A percentile compares a stretch with the other conserved stretches of the same genome.
phyloP scores from a whole-genome alignment of 2,888 invertebrate species.

The Pharmacophagus antenor region DNA sequence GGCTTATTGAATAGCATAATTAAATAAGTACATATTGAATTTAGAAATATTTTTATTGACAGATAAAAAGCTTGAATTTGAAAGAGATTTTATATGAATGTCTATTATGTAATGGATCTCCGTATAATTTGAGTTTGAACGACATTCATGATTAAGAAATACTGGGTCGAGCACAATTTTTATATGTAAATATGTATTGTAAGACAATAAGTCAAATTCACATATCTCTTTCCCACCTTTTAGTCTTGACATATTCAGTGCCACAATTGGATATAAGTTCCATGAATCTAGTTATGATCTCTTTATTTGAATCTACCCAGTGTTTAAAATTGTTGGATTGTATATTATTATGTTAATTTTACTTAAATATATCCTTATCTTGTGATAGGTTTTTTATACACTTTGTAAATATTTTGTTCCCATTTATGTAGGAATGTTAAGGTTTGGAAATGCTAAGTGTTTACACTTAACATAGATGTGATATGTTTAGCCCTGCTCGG shows the following conservation, averaged over 20 bases:
- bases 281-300: slow-evolving; percentile 80
- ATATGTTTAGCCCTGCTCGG: slow-evolving; percentile 59
- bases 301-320: slow-evolving; percentile 76
- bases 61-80: slow-evolving; percentile 34
- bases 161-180: slow-evolving; percentile 73
- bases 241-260: slow-evolving; percentile 48
- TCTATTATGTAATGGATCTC: slow-evolving; percentile 59
- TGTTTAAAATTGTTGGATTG: slow-evolving; percentile 73
- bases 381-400: slow-evolving; percentile 69
- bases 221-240: slow-evolving; percentile 73
- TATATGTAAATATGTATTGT: slow-evolving; percentile 64
- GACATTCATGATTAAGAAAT: slow-evolving; percentile 53
- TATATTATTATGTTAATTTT: slow-evolving; percentile 60
- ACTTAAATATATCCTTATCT: slow-evolving; percentile 59
- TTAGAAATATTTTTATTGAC: slow-evolving; percentile 45
- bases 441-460: slow-evolving; percentile 59
- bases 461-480: slow-evolving; percentile 62
- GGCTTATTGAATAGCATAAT: slow-evolving; percentile 64
- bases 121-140: slow-evolving; percentile 46
- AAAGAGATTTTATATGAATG: slow-evolving; percentile 28
- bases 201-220: slow-evolving; percentile 74
- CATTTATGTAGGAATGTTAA: slow-evolving; percentile 48
- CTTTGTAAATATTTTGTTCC: slow-evolving; percentile 71
- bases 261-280: slow-evolving; percentile 52
- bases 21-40: slow-evolving; percentile 63